Base-by-base conservation (phyloP, 2,888 invertebrate genomes). In the Dolichopus griseipennis region DNA sequence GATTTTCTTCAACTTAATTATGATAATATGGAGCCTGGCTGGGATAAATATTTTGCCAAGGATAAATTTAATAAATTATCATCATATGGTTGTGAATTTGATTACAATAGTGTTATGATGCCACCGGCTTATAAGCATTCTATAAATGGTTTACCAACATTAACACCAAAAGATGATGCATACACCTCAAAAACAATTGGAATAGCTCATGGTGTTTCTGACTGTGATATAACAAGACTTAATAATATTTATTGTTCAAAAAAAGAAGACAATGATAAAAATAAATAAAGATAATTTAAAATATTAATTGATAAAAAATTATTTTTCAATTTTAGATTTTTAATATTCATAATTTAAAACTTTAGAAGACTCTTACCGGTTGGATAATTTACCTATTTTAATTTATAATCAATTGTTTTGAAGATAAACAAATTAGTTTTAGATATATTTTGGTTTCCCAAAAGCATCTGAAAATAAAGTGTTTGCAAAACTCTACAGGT, bases 81-180 rank as follows among this genome's bases (percentile, higher is more conserved):
- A 65, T 86, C 84, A 41, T 90, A 83, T 75, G 88, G 87, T 1
- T 84, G 90, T 34, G 78, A 82, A 0, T 91, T 91, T 74, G 91
- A 91, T 77, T 91, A 88, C 76, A 82, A 80, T 10, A 90, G 90
- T 74, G 85, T 91, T 1, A 88, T 91, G 88, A 91, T 91, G 75
- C 91, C 91, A 73, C 85, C 87, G 64, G 83, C 83, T 34, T 81
- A 79, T 33, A 90, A 90, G 0, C 90, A 91, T 75, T 86, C 89
- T 0, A 86, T 84, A 74, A 88, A 90, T 77, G 87, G 86, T 43
- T 82, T 86, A 72, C 82, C 82, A 65, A 90, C 90, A 0, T 90
- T 90, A 65, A 83, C 87, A 62, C 85, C 90, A 0, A 77, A 82
- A 77, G 85, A 79, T 72, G 74, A 72, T 68, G 22, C 20, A 22